A percentile compares a stretch with the other conserved stretches of the same genome.
These are phyloP conservation scores for Palythoa caribaeorum DNA, from an alignment of 92 coral and sea anemone genomes.

Conservation along the genomic window DNA sequence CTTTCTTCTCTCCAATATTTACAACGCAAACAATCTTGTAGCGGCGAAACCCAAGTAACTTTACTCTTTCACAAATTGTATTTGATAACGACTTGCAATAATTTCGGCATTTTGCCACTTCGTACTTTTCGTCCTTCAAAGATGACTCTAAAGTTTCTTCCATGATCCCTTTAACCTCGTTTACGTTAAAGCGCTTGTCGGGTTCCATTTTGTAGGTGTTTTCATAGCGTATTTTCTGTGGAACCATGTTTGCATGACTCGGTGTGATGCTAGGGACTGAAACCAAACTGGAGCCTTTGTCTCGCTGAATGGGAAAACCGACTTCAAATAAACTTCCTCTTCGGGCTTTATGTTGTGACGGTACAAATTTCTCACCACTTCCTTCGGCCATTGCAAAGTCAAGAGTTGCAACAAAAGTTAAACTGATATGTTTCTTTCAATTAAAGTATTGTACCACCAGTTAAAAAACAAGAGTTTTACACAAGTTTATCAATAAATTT, in stretches of 20 bases:
- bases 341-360: constrained; percentile 60
- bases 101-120: constrained; percentile 71
- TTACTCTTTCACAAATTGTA: constrained; percentile 85
- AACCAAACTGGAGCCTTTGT: constrained; percentile 94
- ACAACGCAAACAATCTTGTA: constrained; percentile 80
- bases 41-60: constrained; percentile 79
- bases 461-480: neutral
- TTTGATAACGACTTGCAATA: constrained; percentile 85
- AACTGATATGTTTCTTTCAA: neutral
- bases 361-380: constrained; percentile 28
- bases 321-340: constrained; percentile 98
- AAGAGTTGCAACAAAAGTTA: neutral
- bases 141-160: constrained; percentile 86
- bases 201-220: constrained; percentile 94
- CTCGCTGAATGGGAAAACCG: constrained; percentile 89
- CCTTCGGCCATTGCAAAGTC: constrained; percentile 11
- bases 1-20: constrained; percentile 85
- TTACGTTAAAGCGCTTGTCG: constrained; percentile 85
- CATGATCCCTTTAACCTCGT: constrained; percentile 91
- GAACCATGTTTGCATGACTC: constrained; percentile 69
- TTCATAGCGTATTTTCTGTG: constrained; percentile 86
- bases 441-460: neutral
- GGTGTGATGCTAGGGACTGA: constrained; percentile 88
- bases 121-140: constrained; percentile 85
- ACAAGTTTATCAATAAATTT: neutral